Evolutionary conservation across 2,888 invertebrate genomes (phyloP).

Genomic region (Pheosia gnoma): DNA sequence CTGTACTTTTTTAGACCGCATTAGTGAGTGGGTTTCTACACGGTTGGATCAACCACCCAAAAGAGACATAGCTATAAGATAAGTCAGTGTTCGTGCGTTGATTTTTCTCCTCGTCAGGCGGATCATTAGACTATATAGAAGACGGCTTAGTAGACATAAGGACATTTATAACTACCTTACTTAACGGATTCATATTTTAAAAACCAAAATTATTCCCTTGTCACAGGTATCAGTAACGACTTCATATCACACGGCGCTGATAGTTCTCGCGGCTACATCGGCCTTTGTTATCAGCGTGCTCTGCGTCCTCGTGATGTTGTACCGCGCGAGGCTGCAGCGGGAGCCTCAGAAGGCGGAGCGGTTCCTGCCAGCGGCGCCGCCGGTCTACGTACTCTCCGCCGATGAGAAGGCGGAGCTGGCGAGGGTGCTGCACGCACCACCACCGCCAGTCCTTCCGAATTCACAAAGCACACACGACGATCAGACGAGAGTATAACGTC

Average conservation of each 20-base stretch:
- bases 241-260: slow-evolving; percentile 90
- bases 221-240: slow-evolving; percentile 84
- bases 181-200: too few species aligned
- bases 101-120: too few species aligned
- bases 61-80: too few species aligned
- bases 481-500: slow-evolving; percentile 58
- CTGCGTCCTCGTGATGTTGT: slow-evolving; percentile 89
- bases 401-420: slow-evolving; percentile 85
- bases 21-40: too few species aligned
- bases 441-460: slow-evolving; percentile 58
- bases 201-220: too few species aligned
- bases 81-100: too few species aligned
- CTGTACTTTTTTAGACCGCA: too few species aligned
- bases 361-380: slow-evolving; percentile 86
- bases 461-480: slow-evolving; percentile 41
- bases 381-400: slow-evolving; percentile 88
- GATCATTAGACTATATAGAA: too few species aligned
- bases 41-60: too few species aligned
- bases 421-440: slow-evolving; percentile 69
- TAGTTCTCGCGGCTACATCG: slow-evolving; percentile 90
- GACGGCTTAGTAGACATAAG: too few species aligned
- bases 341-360: slow-evolving; percentile 82
- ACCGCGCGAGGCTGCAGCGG: slow-evolving; percentile 83
- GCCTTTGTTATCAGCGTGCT: slow-evolving; percentile 92
- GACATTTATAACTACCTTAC: too few species aligned